Evolutionary conservation across 2,888 invertebrate genomes (phyloP).

Genomic region (Ceraclea dissimilis): DNA sequence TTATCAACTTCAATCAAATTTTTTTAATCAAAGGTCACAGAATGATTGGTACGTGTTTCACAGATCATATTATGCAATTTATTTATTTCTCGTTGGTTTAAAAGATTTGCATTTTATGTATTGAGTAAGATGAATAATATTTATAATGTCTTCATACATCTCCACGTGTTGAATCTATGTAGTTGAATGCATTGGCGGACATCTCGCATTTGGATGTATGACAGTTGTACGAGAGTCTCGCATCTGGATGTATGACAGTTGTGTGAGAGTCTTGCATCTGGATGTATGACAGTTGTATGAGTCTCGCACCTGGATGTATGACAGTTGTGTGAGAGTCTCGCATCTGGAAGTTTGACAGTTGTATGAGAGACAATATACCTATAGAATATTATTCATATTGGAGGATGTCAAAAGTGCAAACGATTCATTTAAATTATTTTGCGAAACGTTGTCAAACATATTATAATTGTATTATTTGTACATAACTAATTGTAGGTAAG

Average conservation of each 20-base stretch:
- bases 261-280: no score
- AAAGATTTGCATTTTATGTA: slow-evolving; percentile 34
- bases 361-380: no score
- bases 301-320: no score
- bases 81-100: slow-evolving; percentile 38
- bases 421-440: slow-evolving; percentile 51
- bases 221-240: no score
- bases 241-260: no score
- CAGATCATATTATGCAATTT: slow-evolving; percentile 21
- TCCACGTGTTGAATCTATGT: slow-evolving; percentile 1
- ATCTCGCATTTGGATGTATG: no score
- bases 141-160: slow-evolving; percentile 11
- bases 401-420: slow-evolving; percentile 40
- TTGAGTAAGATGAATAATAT: slow-evolving; percentile 15
- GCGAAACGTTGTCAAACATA: slow-evolving; percentile 46
- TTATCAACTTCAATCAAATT: no score
- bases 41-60: no score
- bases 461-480: slow-evolving; percentile 58
- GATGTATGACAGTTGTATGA: no score
- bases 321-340: no score
- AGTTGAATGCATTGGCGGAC: not conserved
- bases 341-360: no score
- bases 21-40: no score
- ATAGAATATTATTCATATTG: not conserved
- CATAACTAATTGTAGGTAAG: slow-evolving; percentile 50